Conservation (phyloP, 2,797 vertebrate genomes). For the Catamblyrhynchus diadema region DNA sequence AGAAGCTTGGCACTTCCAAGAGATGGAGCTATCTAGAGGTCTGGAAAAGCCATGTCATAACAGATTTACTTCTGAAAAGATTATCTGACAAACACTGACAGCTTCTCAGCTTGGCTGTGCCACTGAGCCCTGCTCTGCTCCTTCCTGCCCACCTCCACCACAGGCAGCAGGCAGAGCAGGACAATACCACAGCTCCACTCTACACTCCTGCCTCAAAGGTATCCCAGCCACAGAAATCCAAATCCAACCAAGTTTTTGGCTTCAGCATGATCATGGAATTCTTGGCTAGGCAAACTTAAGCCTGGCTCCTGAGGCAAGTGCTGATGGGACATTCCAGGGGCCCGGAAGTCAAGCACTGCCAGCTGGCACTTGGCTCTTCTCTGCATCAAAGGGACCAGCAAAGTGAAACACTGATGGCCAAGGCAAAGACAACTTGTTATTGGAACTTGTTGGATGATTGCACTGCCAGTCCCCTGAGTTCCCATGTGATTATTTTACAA, state of each 20-base stretch:
- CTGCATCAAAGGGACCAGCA: background rate
- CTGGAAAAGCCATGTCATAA: background rate
- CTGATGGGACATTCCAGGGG: background rate
- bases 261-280: background rate
- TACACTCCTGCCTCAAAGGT: background rate
- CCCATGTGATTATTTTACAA: background rate
- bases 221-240: background rate
- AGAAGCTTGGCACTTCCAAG: background rate
- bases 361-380: background rate
- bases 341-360: rapidly evolving
- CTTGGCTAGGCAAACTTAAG: background rate
- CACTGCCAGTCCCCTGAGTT: background rate
- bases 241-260: background rate
- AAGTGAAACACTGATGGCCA: background rate
- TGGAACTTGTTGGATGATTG: background rate
- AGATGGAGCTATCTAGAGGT: background rate
- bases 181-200: background rate
- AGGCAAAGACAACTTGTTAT: background rate
- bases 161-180: background rate
- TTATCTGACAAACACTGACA: background rate
- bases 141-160: background rate
- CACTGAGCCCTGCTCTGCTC: background rate
- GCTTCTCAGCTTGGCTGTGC: background rate
- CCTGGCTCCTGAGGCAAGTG: background rate
- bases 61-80: background rate